Evolutionary conservation across 1,140 invertebrate genomes (phyloP), one percentile per base, ranked within the genome.

Genomic region (Drosophila varians): DNA sequence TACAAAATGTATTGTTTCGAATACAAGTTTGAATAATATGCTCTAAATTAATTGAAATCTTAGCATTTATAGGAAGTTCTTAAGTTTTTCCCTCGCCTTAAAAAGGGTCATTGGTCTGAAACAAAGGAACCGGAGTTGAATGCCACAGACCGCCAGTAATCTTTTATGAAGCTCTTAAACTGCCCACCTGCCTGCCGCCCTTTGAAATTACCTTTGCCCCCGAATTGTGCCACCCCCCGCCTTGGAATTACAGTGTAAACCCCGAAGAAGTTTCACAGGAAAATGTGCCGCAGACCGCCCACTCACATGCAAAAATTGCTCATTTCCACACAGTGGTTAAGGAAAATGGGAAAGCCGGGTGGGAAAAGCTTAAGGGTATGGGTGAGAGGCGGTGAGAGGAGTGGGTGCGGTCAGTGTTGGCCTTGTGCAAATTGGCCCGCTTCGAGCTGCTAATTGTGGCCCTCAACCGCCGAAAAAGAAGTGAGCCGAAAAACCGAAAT

Each of bases 341-440:
- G 28, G 46, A 47, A 28, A 43, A 43, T 19, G 46, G 23, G 16
- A 9, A 18, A 18, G 34, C n/a, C 3, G 34, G 34, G 1, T 11
- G 23, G 23, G 23, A 6, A 26, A 16, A 14, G 16, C 1, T 23
- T n/a, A 26, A 8, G 19, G 21, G 43, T 26, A 26, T 26, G 42
- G 9, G 53, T 42, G n/a, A n/a, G 56, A 26, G 5, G 42, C 23
- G 28, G 38, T 19, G 26, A 11, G 47, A 12, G n/a, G 3, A 5
- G 52, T 38, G 14, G 40, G 58, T 55, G 61, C 45, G 69, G 25
- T 66, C 48, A 57, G 45, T 49, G 16, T 19, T 80, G 77, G 77
- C 77, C 68, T 80, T 80, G 60, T 57, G 68, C 53, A 80, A 80
- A 80, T 80, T 80, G 77, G 73, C 53, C 68, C 64, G 48, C 25